Percentiles rank a stretch among this genome's conserved stretches.
Conservation (phyloP, 2,888 invertebrate species). For the Drosophila crucigera region DNA sequence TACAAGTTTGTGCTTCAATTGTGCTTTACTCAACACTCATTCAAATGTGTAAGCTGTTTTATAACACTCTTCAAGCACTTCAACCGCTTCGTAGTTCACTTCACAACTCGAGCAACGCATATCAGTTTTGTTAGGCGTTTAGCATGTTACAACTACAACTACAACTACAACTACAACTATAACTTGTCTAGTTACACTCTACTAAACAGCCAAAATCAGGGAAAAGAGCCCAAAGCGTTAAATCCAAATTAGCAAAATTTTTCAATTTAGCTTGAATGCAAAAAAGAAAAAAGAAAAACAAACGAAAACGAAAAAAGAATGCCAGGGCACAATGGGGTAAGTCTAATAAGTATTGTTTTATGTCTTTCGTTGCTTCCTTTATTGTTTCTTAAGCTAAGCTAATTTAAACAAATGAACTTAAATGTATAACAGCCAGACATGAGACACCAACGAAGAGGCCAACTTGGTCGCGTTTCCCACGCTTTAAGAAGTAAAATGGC, state of each 20-base stretch:
- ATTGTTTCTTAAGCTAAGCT: conserved; percentile 18
- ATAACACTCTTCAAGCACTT: conserved; percentile 29
- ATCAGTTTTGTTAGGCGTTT: conserved; percentile 39
- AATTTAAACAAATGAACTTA: conserved; percentile 52
- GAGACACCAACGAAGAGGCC: background rate
- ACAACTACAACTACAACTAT: background rate
- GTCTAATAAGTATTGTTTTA: conserved; percentile 27
- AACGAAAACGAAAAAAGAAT: background rate
- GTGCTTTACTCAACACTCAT: background rate
- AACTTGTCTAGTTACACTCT: conserved; percentile 48
- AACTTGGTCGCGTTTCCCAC: conserved; percentile 56
- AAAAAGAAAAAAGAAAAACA: background rate
- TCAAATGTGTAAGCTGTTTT: conserved; percentile 25
- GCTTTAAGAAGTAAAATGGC: conserved; percentile 56
- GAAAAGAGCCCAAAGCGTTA: conserved; percentile 29
- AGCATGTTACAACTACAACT: conserved; percentile 30
- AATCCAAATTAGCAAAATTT: conserved; percentile 47
- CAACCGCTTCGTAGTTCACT: conserved; percentile 21
- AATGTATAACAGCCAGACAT: conserved; percentile 31
- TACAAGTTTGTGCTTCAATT: background rate
- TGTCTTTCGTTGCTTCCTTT: conserved; percentile 2
- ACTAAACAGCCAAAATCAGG: conserved; percentile 37
- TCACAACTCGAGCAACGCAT: conserved; percentile 7
- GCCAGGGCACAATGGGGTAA: conserved; percentile 7
- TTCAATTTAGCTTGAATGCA: conserved; percentile 39